Conservation (phyloP, 2,797 vertebrate species). For the Gymnothorax javanicus region DNA sequence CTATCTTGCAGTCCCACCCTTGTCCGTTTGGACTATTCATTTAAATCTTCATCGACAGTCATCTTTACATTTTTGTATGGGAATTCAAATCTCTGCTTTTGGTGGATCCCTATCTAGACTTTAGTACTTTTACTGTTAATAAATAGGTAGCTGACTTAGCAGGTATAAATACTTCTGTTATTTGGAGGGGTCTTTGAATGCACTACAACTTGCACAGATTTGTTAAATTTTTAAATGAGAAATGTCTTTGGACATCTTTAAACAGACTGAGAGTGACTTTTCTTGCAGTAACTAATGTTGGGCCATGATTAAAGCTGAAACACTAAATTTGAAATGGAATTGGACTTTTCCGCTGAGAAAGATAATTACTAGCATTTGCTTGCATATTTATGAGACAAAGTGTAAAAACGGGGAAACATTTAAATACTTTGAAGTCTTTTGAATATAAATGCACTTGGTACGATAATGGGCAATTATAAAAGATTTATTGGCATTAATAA, state of each 20-base stretch:
- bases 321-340: slow-evolving; percentile 10
- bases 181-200: not conserved
- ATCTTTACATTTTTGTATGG: not conserved
- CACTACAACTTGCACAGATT: not conserved
- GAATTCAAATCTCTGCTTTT: not conserved
- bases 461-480: slow-evolving; percentile 10
- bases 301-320: not conserved
- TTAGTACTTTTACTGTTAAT: not conserved
- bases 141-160: not conserved
- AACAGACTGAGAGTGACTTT: not conserved
- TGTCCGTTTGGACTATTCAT: not conserved
- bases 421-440: slow-evolving; percentile 16
- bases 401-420: slow-evolving; percentile 6
- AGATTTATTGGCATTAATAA: slow-evolving; percentile 13
- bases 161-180: not conserved
- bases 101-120: not conserved
- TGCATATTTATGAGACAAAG: slow-evolving; percentile 26
- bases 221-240: not conserved
- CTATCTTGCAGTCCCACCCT: no score
- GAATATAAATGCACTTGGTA: slow-evolving; percentile 1
- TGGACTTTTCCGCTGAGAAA: slow-evolving; percentile 14
- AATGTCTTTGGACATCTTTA: not conserved
- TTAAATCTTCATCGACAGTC: not conserved
- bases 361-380: slow-evolving; percentile 22
- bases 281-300: not conserved